Evolutionary conservation across 1,140 invertebrate species (phyloP).

Genomic region (Trichogramma pretiosum): DNA sequence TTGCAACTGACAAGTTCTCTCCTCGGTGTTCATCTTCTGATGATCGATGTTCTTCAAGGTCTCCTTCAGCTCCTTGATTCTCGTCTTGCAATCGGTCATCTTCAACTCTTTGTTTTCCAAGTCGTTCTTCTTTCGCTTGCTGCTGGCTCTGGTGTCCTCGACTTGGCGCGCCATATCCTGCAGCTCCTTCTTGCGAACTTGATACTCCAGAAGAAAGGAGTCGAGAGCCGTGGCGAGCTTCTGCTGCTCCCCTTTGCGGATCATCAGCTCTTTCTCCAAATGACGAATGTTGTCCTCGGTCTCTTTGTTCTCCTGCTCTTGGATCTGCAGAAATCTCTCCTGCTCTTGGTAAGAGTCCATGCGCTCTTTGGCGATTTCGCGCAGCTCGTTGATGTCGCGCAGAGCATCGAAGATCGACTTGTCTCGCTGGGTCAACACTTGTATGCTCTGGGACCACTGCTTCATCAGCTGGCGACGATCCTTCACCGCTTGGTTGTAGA

Average conservation of each 20-base stretch:
- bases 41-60: slow-evolving; percentile 27
- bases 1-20: slow-evolving; percentile 35
- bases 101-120: slow-evolving; percentile 29
- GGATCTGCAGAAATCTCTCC: slow-evolving; percentile 32
- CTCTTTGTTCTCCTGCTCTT: slow-evolving; percentile 30
- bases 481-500: slow-evolving; percentile 34
- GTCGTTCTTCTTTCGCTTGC: slow-evolving; percentile 26
- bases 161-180: slow-evolving; percentile 22
- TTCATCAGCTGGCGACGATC: slow-evolving; percentile 38
- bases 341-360: slow-evolving; percentile 27
- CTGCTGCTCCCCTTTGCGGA: slow-evolving; percentile 24
- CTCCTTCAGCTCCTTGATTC: slow-evolving; percentile 29
- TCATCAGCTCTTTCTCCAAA: slow-evolving; percentile 25
- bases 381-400: slow-evolving; percentile 33
- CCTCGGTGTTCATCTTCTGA: slow-evolving; percentile 31
- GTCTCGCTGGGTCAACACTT: slow-evolving; percentile 34
- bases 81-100: slow-evolving; percentile 24
- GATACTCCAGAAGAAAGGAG: slow-evolving; percentile 21
- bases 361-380: slow-evolving; percentile 25
- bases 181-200: slow-evolving; percentile 24
- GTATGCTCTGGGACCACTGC: slow-evolving; percentile 39
- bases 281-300: slow-evolving; percentile 26
- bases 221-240: slow-evolving; percentile 21
- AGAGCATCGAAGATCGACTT: slow-evolving; percentile 28
- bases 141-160: slow-evolving; percentile 23